Evolutionary conservation across 2,113 vertebrate species (phyloP).

Genomic region (Todiramphus saurophagus): DNA sequence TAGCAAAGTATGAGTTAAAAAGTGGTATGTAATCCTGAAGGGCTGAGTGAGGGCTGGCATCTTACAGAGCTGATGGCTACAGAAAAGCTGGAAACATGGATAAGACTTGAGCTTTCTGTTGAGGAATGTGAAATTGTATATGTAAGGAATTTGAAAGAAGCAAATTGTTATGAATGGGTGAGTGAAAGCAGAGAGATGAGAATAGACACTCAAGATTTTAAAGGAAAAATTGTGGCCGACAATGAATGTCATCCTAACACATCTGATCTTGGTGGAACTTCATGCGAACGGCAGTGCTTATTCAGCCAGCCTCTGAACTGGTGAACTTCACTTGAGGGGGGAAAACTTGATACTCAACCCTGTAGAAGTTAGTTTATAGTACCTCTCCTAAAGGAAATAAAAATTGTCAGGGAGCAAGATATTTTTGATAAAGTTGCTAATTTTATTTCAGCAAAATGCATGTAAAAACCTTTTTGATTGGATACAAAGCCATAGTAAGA

Average conservation of each 20-base stretch:
- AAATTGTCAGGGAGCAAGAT: background rate
- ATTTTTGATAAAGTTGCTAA: background rate
- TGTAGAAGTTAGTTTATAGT: background rate
- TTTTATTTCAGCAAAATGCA: background rate
- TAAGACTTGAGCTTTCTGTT: background rate
- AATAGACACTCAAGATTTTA: background rate
- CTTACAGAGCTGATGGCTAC: background rate
- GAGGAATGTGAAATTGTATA: background rate
- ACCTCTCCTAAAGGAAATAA: background rate
- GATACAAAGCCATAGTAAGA: background rate
- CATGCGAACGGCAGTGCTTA: rapidly evolving
- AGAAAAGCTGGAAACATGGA: background rate
- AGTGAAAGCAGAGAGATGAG: background rate
- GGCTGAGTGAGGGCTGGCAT: background rate
- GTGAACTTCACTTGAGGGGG: background rate
- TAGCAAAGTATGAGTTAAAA: background rate
- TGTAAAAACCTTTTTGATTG: background rate
- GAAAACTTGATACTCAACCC: background rate
- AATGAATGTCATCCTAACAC: background rate
- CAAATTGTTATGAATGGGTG: background rate
- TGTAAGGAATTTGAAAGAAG: background rate
- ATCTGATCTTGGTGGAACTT: background rate
- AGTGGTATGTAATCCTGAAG: background rate
- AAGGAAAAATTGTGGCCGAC: background rate
- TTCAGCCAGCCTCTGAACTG: background rate